These are phyloP conservation scores for Mormyrus hasselquistii DNA, from an alignment of 2,797 vertebrate species.

Conservation along the genomic window DNA sequence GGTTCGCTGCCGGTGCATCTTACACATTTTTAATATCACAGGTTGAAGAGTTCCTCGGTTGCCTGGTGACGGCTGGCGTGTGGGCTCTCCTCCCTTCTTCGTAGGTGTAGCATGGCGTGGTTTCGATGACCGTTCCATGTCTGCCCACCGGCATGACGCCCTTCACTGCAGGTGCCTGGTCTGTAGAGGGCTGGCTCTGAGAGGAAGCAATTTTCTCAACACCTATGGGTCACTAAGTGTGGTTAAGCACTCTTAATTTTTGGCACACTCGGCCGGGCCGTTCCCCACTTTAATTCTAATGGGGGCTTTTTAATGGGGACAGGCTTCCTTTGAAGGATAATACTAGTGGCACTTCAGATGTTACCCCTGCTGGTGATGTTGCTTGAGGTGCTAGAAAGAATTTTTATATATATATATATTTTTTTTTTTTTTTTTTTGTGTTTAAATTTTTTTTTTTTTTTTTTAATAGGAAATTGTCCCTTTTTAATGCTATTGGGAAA, in stretches of 20 bases:
- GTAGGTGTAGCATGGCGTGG: not conserved
- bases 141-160: slow-evolving; percentile 17
- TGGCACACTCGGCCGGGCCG: slow-evolving; percentile 30
- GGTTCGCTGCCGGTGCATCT: not conserved
- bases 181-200: slow-evolving; percentile 51
- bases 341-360: not conserved
- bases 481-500: not conserved
- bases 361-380: not conserved
- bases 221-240: slow-evolving; percentile 40
- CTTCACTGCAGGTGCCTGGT: slow-evolving; percentile 46
- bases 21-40: not conserved
- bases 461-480: no score
- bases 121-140: slow-evolving; percentile 17
- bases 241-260: slow-evolving; percentile 37
- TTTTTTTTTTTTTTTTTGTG: not conserved
- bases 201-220: slow-evolving; percentile 46
- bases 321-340: not conserved
- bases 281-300: not conserved
- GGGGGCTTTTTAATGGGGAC: not conserved
- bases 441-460: no score
- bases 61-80: not conserved
- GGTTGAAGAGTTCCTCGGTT: not conserved
- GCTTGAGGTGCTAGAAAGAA: not conserved
- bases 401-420: not conserved
- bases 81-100: not conserved